These are phyloP conservation scores for Eupithecia subumbrata DNA, from an alignment of 2,888 invertebrate species.

Conservation along the genomic window DNA sequence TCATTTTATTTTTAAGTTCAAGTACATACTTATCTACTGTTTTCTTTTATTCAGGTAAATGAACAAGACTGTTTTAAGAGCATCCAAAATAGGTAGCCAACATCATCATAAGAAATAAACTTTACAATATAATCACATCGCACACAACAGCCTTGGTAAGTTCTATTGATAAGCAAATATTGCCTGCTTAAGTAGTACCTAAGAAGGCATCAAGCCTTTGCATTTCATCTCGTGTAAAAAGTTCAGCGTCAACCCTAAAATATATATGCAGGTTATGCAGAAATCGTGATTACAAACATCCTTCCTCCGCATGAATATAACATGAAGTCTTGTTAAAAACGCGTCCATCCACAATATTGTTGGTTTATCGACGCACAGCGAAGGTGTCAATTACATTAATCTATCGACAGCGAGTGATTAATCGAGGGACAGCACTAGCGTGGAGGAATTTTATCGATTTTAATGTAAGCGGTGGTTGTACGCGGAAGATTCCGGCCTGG, in stretches of 20 bases:
- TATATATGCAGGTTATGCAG: slow-evolving; percentile 54
- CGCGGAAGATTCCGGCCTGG: slow-evolving; percentile 8
- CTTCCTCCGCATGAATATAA: slow-evolving; percentile 71
- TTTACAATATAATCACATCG: neutral
- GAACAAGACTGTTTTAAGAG: neutral
- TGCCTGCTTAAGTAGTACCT: neutral
- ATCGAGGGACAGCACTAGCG: slow-evolving; percentile 38
- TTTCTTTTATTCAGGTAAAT: neutral
- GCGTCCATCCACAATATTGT: slow-evolving; percentile 73
- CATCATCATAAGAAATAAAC: neutral
- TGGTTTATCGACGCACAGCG: slow-evolving; percentile 68
- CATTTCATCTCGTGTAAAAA: neutral
- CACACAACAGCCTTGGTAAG: neutral
- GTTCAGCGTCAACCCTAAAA: slow-evolving; percentile 53
- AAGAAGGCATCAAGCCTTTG: neutral
- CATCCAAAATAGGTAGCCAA: neutral
- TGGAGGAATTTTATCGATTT: slow-evolving; percentile 26
- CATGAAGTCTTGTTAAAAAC: slow-evolving; percentile 79
- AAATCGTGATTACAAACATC: slow-evolving; percentile 73
- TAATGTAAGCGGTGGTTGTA: slow-evolving; percentile 13
- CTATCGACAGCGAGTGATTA: slow-evolving; percentile 45
- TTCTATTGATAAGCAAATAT: neutral
- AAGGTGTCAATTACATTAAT: slow-evolving; percentile 52
- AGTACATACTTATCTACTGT: neutral
- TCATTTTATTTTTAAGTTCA: neutral